These are phyloP conservation scores for Apoderus coryli DNA, from an alignment of 2,888 invertebrate genomes.

Conservation along the genomic window DNA sequence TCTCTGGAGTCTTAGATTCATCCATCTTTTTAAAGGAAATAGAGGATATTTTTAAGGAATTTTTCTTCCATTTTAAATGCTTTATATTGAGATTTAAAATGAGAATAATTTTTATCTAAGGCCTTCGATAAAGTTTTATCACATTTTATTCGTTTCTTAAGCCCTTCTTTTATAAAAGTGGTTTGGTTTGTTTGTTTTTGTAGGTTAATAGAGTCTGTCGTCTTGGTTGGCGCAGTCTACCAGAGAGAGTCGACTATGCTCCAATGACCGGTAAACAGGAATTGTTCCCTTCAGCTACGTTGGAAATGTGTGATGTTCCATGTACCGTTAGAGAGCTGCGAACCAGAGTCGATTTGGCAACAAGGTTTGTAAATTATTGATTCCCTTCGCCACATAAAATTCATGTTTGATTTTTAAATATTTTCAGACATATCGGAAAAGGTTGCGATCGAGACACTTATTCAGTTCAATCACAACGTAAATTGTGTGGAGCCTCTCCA, in stretches of 20 bases:
- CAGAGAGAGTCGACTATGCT: constrained; percentile 74
- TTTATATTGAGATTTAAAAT: no score
- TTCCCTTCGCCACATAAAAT: background rate
- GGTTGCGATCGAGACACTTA: constrained; percentile 95
- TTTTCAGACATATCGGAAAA: constrained; percentile 70
- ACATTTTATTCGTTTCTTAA: no score
- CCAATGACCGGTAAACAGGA: constrained; percentile 69
- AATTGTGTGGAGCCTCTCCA: constrained; percentile 72
- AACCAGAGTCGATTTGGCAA: constrained; percentile 33
- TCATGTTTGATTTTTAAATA: background rate
- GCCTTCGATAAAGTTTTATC: no score
- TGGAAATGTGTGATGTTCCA: constrained; percentile 48
- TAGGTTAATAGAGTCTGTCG: constrained; percentile 32
- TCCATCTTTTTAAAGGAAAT: no score
- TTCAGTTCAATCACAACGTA: constrained; percentile 69
- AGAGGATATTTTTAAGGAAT: no score
- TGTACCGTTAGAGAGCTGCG: constrained; percentile 39
- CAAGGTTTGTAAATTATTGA: constrained; percentile 24
- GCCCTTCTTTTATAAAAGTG: no score
- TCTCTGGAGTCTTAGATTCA: no score
- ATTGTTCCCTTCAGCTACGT: constrained; percentile 61
- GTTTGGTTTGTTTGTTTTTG: no score
- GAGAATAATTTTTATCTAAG: no score
- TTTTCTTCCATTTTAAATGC: no score
- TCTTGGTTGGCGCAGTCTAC: constrained; percentile 45